A percentile compares a stretch with the other conserved stretches of the same genome.
Conservation (phyloP, 2,113 vertebrate species). For the Eulacestoma nigropectus region DNA sequence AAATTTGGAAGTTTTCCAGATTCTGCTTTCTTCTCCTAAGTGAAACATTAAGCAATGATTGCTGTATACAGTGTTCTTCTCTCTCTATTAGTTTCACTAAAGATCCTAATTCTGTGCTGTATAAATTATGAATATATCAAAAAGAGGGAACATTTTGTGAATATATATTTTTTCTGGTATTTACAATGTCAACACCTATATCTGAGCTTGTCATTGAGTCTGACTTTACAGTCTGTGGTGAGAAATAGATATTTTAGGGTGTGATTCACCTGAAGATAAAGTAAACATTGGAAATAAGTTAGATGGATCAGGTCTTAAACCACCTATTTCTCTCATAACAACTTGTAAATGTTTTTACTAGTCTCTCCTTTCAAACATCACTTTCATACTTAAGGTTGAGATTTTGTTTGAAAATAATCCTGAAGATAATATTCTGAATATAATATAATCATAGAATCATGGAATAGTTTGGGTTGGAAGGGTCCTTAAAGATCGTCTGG, state of each 20-base stretch:
- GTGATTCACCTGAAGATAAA: background rate
- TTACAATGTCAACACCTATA: background rate
- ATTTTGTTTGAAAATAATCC: background rate
- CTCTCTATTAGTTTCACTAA: background rate
- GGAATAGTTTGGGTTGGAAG: background rate
- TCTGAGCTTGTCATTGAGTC: background rate
- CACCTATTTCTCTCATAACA: background rate
- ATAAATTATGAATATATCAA: background rate
- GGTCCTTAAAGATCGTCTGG: background rate
- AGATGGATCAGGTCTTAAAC: background rate
- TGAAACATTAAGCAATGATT: background rate
- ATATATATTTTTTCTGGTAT: background rate
- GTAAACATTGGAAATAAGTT: background rate
- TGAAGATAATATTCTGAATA: background rate
- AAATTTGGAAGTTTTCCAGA: background rate
- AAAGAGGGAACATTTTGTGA: background rate
- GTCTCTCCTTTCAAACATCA: background rate
- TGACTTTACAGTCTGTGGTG: background rate
- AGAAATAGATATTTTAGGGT: background rate
- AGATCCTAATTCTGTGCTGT: background rate
- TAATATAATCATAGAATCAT: background rate
- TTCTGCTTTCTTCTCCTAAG: background rate
- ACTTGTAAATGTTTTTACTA: background rate
- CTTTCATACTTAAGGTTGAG: background rate
- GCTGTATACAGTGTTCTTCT: background rate